phyloP scores from a whole-genome alignment of 2,113 vertebrate species.

The Fukomys damarensis region DNA sequence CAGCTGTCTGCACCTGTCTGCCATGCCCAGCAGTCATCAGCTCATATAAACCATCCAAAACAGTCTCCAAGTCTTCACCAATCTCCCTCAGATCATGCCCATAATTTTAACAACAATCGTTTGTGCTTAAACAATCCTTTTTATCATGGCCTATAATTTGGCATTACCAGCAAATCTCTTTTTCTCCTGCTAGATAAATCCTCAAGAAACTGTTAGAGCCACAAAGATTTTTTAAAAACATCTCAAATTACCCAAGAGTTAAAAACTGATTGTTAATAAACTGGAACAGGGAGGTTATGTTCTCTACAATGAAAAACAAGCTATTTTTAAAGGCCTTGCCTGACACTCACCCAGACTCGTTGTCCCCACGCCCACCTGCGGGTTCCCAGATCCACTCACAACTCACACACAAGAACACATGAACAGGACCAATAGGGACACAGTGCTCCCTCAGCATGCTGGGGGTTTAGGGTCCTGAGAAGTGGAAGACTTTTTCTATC shows the following conservation, averaged over 20 bases:
- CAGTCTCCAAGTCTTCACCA: background rate
- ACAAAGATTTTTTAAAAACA: conserved; percentile 31
- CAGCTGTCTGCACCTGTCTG: background rate
- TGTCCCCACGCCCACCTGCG: background rate
- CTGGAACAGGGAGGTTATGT: conserved; percentile 44
- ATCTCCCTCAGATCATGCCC: background rate
- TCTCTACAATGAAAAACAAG: conserved; percentile 71
- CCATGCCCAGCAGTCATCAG: background rate
- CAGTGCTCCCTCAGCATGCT: background rate
- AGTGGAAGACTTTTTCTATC: background rate
- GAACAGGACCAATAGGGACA: background rate
- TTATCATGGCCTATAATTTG: background rate
- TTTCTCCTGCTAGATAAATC: conserved; percentile 28
- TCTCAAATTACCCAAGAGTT: conserved; percentile 43
- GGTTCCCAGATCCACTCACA: background rate
- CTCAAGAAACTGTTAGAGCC: background rate
- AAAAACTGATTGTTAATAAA: conserved; percentile 60
- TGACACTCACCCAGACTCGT: background rate
- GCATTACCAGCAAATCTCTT: background rate
- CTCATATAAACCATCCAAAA: background rate
- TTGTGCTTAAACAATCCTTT: background rate
- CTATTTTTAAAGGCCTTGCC: conserved; percentile 67
- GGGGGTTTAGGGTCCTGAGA: background rate
- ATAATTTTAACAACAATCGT: background rate
- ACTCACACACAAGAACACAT: background rate